Base-by-base conservation (phyloP, 2,888 invertebrate species). In the Trisateles emortualis region DNA sequence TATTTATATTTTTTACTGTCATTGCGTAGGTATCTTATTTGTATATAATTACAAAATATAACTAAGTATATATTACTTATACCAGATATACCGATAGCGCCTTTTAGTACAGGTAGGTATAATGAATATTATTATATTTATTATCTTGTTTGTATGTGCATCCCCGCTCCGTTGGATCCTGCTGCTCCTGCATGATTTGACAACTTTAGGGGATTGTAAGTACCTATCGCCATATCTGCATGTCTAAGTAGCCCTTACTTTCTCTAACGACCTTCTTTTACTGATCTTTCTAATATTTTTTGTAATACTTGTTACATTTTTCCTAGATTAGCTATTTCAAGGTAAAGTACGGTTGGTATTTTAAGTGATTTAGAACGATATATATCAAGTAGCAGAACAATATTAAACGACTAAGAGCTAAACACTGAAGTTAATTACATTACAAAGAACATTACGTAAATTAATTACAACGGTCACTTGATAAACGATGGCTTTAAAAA, bases 181-280 rank as follows among this genome's bases (percentile, higher is more conserved):
- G 92, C 91, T 88, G 90, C 87, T 70, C 90, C 91, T 86, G 92
- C 92, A 92, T 91, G 92, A 81, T 74, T 86, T 88, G 82, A 74
- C 87, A 81, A 81, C 87, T 82, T 78, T 91, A 92, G 92, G 91
- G 92, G 74, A 90, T 92, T 80, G 92, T 92, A 88, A 92, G 92
- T 92, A 92, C 58, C 42, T 66, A 50, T 81, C 78, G 77, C 73
- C 69, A 69, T 64, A 60, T 76, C 33, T 17, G 84, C 84, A 85
- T 83, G 85, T 49, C 39, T 55, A 54, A 44, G 41, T 62, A 58
- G 45, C 52, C 29, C 51, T 52, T 35, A 58, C 43, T 33, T 49
- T 47, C 16, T 38, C 11, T 44, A 16, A 36, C 19, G n/a, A 59
- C 47, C 49, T 44, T 56, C 50, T 64, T 57, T 54, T 43, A 44